phyloP scores from a whole-genome alignment of 1,140 invertebrate species.

The Babylonia areolata region DNA sequence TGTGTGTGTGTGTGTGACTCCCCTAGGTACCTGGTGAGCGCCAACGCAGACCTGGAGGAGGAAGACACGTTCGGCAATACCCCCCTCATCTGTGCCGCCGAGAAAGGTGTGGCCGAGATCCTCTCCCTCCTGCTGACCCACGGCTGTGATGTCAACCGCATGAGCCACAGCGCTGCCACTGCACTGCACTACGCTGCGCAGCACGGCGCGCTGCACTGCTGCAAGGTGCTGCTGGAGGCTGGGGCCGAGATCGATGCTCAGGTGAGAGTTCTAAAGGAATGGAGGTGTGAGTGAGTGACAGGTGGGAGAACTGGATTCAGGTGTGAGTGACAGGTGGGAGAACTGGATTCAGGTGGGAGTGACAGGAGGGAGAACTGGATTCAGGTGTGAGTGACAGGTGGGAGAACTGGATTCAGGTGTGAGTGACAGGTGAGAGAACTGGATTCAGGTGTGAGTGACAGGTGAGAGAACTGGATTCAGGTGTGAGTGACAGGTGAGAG shows the following conservation, averaged over 20 bases:
- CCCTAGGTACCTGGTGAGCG: slow-evolving; percentile 77
- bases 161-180: slow-evolving; percentile 72
- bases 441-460: too few species aligned
- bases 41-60: slow-evolving; percentile 69
- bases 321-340: too few species aligned
- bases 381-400: too few species aligned
- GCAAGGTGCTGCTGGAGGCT: slow-evolving; percentile 59
- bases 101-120: slow-evolving; percentile 89
- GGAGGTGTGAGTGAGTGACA: too few species aligned
- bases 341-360: too few species aligned
- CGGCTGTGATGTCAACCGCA: slow-evolving; percentile 78
- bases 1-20: too few species aligned
- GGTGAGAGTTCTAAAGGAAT: neutral
- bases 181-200: slow-evolving; percentile 74
- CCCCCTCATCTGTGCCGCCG: slow-evolving; percentile 90
- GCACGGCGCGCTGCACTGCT: slow-evolving; percentile 66
- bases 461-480: too few species aligned
- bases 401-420: too few species aligned
- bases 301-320: too few species aligned
- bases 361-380: too few species aligned
- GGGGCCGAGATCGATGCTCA: slow-evolving; percentile 69
- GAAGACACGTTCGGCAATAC: slow-evolving; percentile 81
- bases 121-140: slow-evolving; percentile 86
- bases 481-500: too few species aligned
- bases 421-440: too few species aligned